Percentiles rank a stretch among this genome's conserved stretches.
These are phyloP conservation scores for Denticeps clupeoides DNA, from an alignment of 2,797 vertebrate genomes.

Conservation along the genomic window DNA sequence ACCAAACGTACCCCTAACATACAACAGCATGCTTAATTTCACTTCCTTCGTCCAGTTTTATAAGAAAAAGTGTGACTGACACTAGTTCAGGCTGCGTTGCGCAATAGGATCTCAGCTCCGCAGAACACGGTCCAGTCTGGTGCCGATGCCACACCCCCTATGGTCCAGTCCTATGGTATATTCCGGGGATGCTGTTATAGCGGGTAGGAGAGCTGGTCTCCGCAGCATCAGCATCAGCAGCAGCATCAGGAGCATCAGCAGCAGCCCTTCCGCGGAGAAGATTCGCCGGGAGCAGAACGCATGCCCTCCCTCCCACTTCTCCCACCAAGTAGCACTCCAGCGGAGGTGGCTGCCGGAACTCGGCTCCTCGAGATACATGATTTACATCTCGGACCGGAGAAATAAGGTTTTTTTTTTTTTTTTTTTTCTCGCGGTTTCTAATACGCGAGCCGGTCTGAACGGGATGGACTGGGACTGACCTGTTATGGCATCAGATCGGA, in stretches of 20 bases:
- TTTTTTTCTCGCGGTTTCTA: too few relatives aligned
- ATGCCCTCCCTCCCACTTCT: conserved; percentile 10
- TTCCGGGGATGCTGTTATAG: conserved; percentile 60
- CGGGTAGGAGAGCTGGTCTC: conserved; percentile 43
- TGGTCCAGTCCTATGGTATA: conserved; percentile 54
- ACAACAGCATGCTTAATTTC: too few relatives aligned
- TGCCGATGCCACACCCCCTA: conserved; percentile 40
- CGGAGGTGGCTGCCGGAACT: conserved; percentile 10
- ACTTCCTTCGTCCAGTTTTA: too few relatives aligned
- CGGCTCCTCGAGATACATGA: conserved; percentile 9
- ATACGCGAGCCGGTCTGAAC: conserved; percentile 33
- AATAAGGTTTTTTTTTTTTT: too few relatives aligned
- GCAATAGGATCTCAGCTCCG: too few relatives aligned
- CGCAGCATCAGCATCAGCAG: conserved; percentile 37
- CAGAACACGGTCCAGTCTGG: background rate
- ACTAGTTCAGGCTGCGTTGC: too few relatives aligned
- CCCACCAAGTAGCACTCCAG: conserved; percentile 14
- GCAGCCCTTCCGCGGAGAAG: conserved; percentile 14
- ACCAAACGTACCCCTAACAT: too few relatives aligned
- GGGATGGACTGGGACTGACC: conserved; percentile 48
- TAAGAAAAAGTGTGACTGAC: too few relatives aligned
- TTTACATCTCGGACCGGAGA: conserved; percentile 6
- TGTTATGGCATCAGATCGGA: conserved; percentile 53
- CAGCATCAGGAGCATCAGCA: too few relatives aligned
- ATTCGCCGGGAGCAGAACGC: conserved; percentile 17